Conservation (phyloP, 1,140 invertebrate genomes). For the Nautilus pompilius region DNA sequence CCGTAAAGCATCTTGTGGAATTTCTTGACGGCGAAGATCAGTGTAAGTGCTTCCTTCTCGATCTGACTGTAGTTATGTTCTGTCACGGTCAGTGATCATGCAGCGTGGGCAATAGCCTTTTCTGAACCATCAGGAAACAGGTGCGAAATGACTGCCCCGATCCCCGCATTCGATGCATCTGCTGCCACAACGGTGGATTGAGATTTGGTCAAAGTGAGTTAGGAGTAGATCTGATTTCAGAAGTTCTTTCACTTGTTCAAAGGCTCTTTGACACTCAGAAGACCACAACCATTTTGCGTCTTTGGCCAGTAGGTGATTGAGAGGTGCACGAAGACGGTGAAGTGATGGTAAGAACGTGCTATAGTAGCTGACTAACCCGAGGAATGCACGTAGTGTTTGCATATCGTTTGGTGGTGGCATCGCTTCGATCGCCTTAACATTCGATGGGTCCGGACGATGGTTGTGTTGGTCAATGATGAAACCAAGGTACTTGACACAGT, state of each 20-base stretch:
- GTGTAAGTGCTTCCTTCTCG: slow-evolving; percentile 59
- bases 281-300: slow-evolving; percentile 12
- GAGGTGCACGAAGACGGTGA: slow-evolving; percentile 4
- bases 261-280: slow-evolving; percentile 20
- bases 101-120: slow-evolving; percentile 55
- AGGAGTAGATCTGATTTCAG: slow-evolving; percentile 9
- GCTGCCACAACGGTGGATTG: too few species aligned
- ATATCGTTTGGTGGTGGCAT: slow-evolving; percentile 41
- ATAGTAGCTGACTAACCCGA: slow-evolving; percentile 55
- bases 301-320: slow-evolving; percentile 11
- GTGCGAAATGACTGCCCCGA: slow-evolving; percentile 58
- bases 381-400: slow-evolving; percentile 45
- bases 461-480: too few species aligned
- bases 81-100: slow-evolving; percentile 46
- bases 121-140: slow-evolving; percentile 35
- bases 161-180: too few species aligned
- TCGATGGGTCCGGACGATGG: too few species aligned
- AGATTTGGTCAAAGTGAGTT: slow-evolving; percentile 9
- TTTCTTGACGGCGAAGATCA: slow-evolving; percentile 56
- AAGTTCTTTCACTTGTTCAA: slow-evolving; percentile 25
- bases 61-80: slow-evolving; percentile 59
- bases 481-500: too few species aligned
- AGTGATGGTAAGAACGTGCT: slow-evolving; percentile 11
- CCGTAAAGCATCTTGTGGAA: slow-evolving; percentile 60
- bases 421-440: too few species aligned